Evolutionary conservation across 2,797 vertebrate genomes (phyloP), one percentile per base, ranked within the genome.

Genomic region (Protosalanx chinensis): DNA sequence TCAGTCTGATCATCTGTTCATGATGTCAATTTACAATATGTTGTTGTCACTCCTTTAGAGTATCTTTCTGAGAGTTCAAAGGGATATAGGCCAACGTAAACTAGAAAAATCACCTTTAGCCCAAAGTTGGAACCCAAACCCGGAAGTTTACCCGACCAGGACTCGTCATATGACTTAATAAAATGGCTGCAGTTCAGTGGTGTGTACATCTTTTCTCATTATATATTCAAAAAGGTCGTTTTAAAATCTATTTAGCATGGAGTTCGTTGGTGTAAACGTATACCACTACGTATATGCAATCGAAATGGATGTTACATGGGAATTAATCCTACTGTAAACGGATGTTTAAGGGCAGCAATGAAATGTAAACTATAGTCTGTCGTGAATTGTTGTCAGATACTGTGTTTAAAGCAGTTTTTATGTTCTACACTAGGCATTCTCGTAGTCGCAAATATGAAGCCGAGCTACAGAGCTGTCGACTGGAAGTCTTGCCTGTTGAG

Each of bases 391-490:
- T 58, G 56, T 58, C 56, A 58, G 7, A 10, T 73, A 8, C 20
- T 61, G 41, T 78, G 27, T 64, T 23, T 79, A 64, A 68, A 46
- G 41, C 41, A 46, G 68, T 2, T 71, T 70, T 33, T 75, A 5
- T 51, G 3, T 67, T 35, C 1, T 56, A 63, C 72, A 0, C 35
- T 32, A 99, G 97, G 97, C 94, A 92, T 51, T 94, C 96, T 6
- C 89, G 93, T 16, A 81, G 83, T 18, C 93, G 96, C 66, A 92
- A 90, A 82, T 99, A 98, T 87, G 90, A 85, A 15, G 84, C 86
- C 0, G 97, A 99, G 84, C 83, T 91, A 58, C 94, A 94, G 23
- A 70, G 77, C 35, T 90, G 86, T 82, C 89, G 84, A 0, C 74
- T 91, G 76, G 95, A 97, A 68, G 78, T 75, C 0, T 33, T 88